These are phyloP conservation scores for Ageneiosus marmoratus DNA, from an alignment of 2,113 vertebrate genomes.

Conservation along the genomic window DNA sequence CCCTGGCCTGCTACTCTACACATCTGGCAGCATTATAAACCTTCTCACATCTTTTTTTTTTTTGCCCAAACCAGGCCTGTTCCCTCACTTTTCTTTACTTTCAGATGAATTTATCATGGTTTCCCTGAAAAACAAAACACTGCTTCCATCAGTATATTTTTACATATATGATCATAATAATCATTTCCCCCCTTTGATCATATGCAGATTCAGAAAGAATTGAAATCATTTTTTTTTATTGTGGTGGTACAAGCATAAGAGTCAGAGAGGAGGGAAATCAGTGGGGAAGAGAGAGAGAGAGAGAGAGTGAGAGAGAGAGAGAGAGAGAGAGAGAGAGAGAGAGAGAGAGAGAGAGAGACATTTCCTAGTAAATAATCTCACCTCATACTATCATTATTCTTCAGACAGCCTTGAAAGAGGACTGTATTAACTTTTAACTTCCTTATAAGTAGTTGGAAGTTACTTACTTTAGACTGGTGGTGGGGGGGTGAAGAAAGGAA, in stretches of 20 bases:
- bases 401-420: constrained; percentile 72
- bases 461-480: constrained; percentile 77
- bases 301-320: constrained; percentile 45
- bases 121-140: constrained; percentile 74
- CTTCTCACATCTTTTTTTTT: constrained; percentile 10
- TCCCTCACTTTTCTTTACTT: neutral
- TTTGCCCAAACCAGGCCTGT: neutral
- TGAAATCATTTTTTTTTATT: constrained; percentile 75
- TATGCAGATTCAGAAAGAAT: constrained; percentile 79
- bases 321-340: constrained; percentile 35
- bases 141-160: constrained; percentile 65
- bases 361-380: constrained; percentile 80
- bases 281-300: constrained; percentile 46
- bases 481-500: constrained; percentile 41
- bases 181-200: constrained; percentile 77
- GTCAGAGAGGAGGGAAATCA: constrained; percentile 44
- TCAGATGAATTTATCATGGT: constrained; percentile 56
- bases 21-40: constrained; percentile 42
- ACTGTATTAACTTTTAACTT: constrained; percentile 82
- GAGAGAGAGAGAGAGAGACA: constrained; percentile 62
- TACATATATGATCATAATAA: constrained; percentile 72
- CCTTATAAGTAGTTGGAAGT: constrained; percentile 78
- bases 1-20: constrained; percentile 16
- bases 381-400: constrained; percentile 76
- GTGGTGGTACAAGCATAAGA: constrained; percentile 58